Percentiles rank a stretch among this genome's conserved stretches.
phyloP scores from a whole-genome alignment of 1,140 invertebrate species.

The Rhopalosiphum padi region DNA sequence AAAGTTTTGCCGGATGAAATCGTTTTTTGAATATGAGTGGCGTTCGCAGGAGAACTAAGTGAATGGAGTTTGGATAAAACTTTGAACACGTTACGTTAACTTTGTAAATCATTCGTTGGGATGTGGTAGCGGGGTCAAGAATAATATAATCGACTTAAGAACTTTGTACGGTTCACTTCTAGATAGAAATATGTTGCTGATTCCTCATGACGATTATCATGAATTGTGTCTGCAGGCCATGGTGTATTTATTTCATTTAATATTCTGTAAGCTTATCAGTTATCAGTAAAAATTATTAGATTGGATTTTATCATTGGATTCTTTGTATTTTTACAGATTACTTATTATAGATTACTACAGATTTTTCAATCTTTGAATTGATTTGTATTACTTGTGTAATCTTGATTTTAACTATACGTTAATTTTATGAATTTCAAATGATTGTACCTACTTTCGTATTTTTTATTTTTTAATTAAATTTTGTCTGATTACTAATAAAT shows the following conservation, averaged over 20 bases:
- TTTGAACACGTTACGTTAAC: constrained; percentile 31
- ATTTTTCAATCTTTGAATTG: not conserved
- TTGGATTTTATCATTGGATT: not conserved
- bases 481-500: not conserved
- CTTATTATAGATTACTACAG: not conserved
- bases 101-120: constrained; percentile 18
- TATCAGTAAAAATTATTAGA: not conserved
- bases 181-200: constrained; percentile 14
- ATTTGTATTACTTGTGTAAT: not conserved
- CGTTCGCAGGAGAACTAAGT: constrained; percentile 1
- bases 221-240: not conserved
- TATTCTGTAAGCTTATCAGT: not conserved
- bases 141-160: constrained; percentile 11
- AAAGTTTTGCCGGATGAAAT: constrained; percentile 45
- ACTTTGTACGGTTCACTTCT: not conserved
- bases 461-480: not conserved
- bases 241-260: not conserved
- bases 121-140: not conserved
- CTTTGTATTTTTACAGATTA: not conserved
- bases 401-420: not conserved
- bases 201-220: not conserved
- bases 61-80: constrained; percentile 39
- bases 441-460: not conserved
- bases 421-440: not conserved
- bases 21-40: constrained; percentile 33